Evolutionary conservation across 2,888 invertebrate species (phyloP), one percentile per base, ranked within the genome.

Genomic region (Piscicola geometra): DNA sequence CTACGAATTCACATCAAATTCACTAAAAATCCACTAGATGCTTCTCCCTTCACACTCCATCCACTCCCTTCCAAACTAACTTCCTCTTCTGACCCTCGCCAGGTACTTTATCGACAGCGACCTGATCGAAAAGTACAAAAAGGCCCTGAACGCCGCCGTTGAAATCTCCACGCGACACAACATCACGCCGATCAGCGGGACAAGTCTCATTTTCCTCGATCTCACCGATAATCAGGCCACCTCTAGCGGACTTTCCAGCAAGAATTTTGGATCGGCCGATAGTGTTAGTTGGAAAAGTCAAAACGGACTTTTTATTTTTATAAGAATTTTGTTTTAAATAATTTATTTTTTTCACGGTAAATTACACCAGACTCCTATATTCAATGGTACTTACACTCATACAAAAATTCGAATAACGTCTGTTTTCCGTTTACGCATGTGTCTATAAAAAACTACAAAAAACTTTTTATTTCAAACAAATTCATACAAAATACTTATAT

Each of bases 121-220:
- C 21, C 3, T 80, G 33, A 18, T 80, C 25, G 28, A 28, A 5
- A 72, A 84, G 1, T 87, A 87, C 79, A 79, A 82, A 25, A 83
- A 83, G 75, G 86, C 87, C 12, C 80, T 87, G 64, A 85, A 86
- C 78, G 82, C 82, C 25, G 84, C 87, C 1, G 83, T 87, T n/a
- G 84, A 85, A 80, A 83, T 87, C 41, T 85, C 87, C 52, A 85
- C 87, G 1, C 80, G 82, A 0, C 83, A 86, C 81, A 87, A 87
- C 81, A 83, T 87, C 12, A 80, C 82, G 69, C 86, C 86, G n/a
- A 86, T 87, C 12, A 9, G 2, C 18, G 87, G 87, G 0, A 80
- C 80, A 21, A 86, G 86, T 0, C 76, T 86, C 18, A 83, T 87
- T 47, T 81, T 87, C 68, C 84, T 84, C 79, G 82, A 85, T 77